Conservation (phyloP, 2,888 invertebrate genomes). For the Pyrgus malvae region DNA sequence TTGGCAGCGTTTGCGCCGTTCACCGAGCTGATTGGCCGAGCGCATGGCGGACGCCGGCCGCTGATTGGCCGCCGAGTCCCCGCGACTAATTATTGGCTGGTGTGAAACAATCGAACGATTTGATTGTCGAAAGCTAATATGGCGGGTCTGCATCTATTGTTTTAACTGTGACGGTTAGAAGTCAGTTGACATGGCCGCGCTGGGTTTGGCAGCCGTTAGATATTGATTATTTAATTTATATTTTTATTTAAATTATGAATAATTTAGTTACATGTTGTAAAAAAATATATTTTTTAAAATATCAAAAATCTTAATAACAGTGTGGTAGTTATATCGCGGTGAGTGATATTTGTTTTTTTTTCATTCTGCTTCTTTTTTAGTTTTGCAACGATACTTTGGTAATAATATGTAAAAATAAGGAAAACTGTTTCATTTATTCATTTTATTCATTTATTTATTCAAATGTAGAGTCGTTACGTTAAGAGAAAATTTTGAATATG, state of each 20-base stretch:
- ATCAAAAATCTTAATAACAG: no score
- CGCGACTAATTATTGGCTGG: constrained; percentile 65
- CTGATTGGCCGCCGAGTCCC: constrained; percentile 57
- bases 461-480: no score
- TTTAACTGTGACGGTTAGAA: constrained; percentile 26
- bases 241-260: constrained; percentile 17
- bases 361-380: no score
- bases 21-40: constrained; percentile 17
- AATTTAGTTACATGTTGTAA: no score
- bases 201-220: constrained; percentile 23
- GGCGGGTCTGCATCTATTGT: constrained; percentile 48
- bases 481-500: no score
- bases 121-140: constrained; percentile 50
- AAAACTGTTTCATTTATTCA: no score
- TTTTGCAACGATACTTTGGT: no score
- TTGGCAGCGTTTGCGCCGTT: constrained; percentile 8
- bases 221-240: constrained; percentile 53
- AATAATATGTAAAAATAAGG: no score
- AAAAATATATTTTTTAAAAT: no score
- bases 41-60: constrained; percentile 9
- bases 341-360: no score
- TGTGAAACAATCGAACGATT: constrained; percentile 53
- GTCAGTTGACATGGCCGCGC: constrained; percentile 32
- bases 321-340: no score
- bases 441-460: no score